Evolutionary conservation across 2,113 vertebrate genomes (phyloP).

Genomic region (Otolemur garnettii): DNA sequence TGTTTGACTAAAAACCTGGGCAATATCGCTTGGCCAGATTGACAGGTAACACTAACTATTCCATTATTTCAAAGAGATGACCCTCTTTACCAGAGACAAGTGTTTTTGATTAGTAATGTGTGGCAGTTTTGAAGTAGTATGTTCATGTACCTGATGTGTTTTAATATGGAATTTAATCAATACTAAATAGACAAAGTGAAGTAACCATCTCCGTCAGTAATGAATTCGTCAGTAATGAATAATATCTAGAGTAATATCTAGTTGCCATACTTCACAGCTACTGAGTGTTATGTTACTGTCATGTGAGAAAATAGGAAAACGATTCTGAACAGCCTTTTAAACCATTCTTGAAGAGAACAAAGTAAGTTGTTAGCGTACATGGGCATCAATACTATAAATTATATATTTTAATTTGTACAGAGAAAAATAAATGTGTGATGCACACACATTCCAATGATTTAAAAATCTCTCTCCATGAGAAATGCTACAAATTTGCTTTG

Average conservation of each 20-base stretch:
- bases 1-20: neutral
- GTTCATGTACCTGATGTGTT: neutral
- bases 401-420: neutral
- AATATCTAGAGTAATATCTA: neutral
- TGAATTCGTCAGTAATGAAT: neutral
- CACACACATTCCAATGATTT: neutral
- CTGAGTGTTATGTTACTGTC: neutral
- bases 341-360: neutral
- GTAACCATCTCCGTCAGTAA: too few relatives aligned
- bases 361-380: neutral
- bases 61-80: neutral
- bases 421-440: neutral
- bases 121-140: neutral
- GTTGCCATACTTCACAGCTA: neutral
- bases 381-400: neutral
- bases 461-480: neutral
- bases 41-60: neutral
- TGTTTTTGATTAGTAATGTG: slow-evolving; percentile 39
- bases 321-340: neutral
- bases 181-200: too few relatives aligned
- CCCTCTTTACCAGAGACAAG: neutral
- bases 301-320: neutral
- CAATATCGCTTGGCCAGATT: neutral
- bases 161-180: neutral
- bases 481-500: neutral